Base-by-base conservation (phyloP, 2,797 vertebrate species). In the Cyprinodon diabolis region DNA sequence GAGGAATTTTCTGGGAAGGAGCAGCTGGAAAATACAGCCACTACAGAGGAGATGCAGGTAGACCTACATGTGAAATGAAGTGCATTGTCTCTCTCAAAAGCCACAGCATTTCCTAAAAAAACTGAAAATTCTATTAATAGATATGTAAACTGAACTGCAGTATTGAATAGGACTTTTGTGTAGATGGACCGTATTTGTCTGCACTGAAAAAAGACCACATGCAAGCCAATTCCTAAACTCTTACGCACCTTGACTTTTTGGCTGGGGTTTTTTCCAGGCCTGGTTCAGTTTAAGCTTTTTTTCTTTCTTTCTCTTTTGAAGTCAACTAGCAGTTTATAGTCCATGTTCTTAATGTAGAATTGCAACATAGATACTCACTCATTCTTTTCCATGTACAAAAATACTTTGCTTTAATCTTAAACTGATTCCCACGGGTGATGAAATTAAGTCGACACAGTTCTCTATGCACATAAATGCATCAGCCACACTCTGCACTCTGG, bases 21-120 rank as follows among this genome's bases (percentile, higher is more conserved):
- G 43, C 65, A 65, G 14, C 63, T 14, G 21, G 79, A 83, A 66
- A 30, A 5, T 55, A n/a, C 73, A 65, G 30, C 78, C 72, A 57
- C 62, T 48, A 56, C 37, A 25, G 82, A 87, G 35, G 87, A 90
- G n/a, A 74, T 67, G 43, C 69, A 87, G 90, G 92, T 94, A 45
- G 35, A 86, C 67, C 43, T 71, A 67, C 2, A 71, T 56, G 49
- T 48, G 19, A n/a, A 66, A 57, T 35, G 17, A 25, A 5, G 56
- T 76, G 10, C 19, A 57, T 57, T 58, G 15, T 52, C 12, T 58
- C 47, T 6, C 10, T 49, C 23, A 66, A 66, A 52, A 65, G 17
- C 69, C 52, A 10, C 60, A 21, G 70, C 11, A 12, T n/a, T 30
- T 6, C 66, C 17, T 40, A 13, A 48, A 56, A 43, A 49, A 70